These are phyloP conservation scores for Drosophila infuscata DNA, from an alignment of 2,888 invertebrate species.

Conservation along the genomic window DNA sequence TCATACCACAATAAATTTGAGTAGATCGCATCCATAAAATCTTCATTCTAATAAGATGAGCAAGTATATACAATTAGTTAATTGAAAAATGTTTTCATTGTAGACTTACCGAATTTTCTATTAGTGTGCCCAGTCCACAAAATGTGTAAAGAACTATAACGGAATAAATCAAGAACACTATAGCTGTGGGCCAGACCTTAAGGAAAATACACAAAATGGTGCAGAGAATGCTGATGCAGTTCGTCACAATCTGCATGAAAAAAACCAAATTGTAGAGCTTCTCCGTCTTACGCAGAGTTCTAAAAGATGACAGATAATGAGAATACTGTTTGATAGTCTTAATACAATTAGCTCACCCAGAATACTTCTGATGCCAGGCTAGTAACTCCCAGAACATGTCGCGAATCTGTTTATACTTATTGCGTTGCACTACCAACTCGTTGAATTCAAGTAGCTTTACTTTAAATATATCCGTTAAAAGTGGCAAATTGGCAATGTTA, in stretches of 20 bases:
- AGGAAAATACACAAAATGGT: slow-evolving; percentile 69
- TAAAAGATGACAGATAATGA: background rate
- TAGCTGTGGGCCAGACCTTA: slow-evolving; percentile 69
- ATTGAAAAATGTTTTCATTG: background rate
- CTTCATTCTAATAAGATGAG: slow-evolving; percentile 43
- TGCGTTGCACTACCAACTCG: slow-evolving; percentile 12
- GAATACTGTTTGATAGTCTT: fast-evolving
- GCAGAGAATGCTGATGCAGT: slow-evolving; percentile 50
- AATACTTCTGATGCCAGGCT: slow-evolving; percentile 73
- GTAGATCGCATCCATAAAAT: slow-evolving; percentile 54
- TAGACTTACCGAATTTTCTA: slow-evolving; percentile 63
- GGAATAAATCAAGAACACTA: slow-evolving; percentile 53
- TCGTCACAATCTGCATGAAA: slow-evolving; percentile 63
- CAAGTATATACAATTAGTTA: background rate
- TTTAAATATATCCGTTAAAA: slow-evolving; percentile 69
- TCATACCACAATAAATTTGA: slow-evolving; percentile 68
- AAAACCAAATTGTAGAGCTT: slow-evolving; percentile 54
- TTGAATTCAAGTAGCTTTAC: slow-evolving; percentile 65
- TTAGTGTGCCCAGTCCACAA: slow-evolving; percentile 72
- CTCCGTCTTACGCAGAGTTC: slow-evolving; percentile 50
- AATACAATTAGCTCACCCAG: slow-evolving; percentile 37
- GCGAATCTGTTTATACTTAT: slow-evolving; percentile 16
- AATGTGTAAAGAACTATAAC: slow-evolving; percentile 63
- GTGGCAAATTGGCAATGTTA: slow-evolving; percentile 62
- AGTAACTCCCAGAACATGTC: slow-evolving; percentile 54